Evolutionary conservation across 2,888 invertebrate genomes (phyloP).

Genomic region (Callinectes sapidus): DNA sequence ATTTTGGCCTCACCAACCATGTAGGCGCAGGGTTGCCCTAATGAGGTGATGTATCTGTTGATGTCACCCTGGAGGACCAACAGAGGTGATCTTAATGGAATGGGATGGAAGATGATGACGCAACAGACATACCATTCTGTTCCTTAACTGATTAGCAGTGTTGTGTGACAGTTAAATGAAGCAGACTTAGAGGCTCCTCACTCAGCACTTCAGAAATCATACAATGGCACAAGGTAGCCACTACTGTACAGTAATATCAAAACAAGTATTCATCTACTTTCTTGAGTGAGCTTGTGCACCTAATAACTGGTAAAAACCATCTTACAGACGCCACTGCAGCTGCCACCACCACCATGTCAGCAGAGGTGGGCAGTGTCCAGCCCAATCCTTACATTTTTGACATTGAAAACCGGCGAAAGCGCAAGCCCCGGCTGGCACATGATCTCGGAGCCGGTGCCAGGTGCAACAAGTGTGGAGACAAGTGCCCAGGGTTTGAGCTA

Average conservation of each 20-base stretch:
- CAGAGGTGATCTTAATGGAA: no score
- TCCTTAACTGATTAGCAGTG: not conserved
- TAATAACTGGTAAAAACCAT: not conserved
- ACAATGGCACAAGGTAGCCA: not conserved
- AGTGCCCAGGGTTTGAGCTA: conserved; percentile 86
- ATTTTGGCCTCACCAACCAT: no score
- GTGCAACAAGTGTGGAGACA: conserved; percentile 84
- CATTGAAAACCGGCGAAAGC: conserved; percentile 65
- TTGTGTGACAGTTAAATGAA: not conserved
- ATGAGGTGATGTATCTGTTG: no score
- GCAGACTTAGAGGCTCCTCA: not conserved
- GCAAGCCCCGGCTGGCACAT: conserved; percentile 81
- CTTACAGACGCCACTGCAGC: not conserved
- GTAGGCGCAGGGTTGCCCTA: no score
- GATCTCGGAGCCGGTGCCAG: conserved; percentile 92
- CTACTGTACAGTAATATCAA: no score
- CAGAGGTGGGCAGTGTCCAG: conserved; percentile 46
- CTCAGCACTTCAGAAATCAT: not conserved
- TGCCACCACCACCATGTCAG: conserved; percentile 41
- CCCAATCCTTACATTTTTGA: conserved; percentile 70
- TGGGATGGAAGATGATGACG: not conserved
- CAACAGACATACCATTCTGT: not conserved
- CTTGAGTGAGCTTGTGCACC: not conserved
- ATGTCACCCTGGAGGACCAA: no score
- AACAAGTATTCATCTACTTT: not conserved